A percentile compares a stretch with the other conserved stretches of the same genome.
Evolutionary conservation across 2,888 invertebrate genomes (phyloP).

Genomic region (Plagodis pulveraria): DNA sequence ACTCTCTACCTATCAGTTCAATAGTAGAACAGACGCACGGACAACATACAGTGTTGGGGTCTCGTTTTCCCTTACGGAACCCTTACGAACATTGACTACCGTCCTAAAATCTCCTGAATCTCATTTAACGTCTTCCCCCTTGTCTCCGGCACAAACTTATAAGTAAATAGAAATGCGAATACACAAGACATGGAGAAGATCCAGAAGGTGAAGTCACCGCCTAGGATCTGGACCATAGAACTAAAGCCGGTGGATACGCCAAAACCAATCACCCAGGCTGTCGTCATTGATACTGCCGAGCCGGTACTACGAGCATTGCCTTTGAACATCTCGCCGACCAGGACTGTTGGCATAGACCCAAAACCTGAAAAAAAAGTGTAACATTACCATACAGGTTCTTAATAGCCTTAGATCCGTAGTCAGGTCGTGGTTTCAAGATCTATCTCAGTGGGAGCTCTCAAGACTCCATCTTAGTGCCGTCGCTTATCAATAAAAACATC

Average conservation of each 20-base stretch:
- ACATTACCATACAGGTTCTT: too few relatives aligned
- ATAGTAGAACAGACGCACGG: too few relatives aligned
- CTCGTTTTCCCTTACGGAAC: neutral
- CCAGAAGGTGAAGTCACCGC: conserved; percentile 54
- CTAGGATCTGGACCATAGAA: conserved; percentile 45
- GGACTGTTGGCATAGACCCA: conserved; percentile 52
- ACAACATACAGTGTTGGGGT: too few relatives aligned
- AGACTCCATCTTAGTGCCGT: too few relatives aligned
- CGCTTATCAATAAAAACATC: too few relatives aligned
- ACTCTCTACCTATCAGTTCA: too few relatives aligned
- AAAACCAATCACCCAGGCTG: conserved; percentile 56
- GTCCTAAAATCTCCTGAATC: conserved; percentile 49
- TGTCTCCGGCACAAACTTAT: conserved; percentile 54
- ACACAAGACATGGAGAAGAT: conserved; percentile 49
- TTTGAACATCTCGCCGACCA: conserved; percentile 55
- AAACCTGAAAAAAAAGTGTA: conserved; percentile 45
- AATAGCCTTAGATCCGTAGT: too few relatives aligned
- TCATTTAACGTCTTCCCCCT: conserved; percentile 53
- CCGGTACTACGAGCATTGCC: conserved; percentile 53
- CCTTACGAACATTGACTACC: conserved; percentile 11
- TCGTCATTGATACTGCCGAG: conserved; percentile 54
- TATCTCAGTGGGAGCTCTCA: too few relatives aligned
- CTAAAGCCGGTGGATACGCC: conserved; percentile 50
- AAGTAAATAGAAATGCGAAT: conserved; percentile 48
- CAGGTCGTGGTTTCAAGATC: too few relatives aligned